phyloP scores from a whole-genome alignment of 1,140 invertebrate genomes.

The Dinoponera quadriceps region DNA sequence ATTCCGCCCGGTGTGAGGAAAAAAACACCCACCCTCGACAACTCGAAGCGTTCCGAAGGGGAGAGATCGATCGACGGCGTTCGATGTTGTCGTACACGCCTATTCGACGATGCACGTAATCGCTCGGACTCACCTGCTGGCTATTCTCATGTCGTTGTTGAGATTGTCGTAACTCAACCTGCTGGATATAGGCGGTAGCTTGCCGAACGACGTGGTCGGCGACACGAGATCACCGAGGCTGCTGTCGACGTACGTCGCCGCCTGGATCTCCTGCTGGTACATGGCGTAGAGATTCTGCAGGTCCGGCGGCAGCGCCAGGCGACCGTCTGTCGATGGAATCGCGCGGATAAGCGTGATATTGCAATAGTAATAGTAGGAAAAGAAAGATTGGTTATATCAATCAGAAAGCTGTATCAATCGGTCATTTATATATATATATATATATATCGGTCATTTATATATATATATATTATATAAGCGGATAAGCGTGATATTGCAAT shows the following conservation, averaged over 20 bases:
- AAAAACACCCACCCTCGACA: not conserved
- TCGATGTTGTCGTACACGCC: not conserved
- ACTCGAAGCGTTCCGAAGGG: not conserved
- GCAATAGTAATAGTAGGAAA: too few relatives aligned
- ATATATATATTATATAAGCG: too few relatives aligned
- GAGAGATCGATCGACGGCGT: not conserved
- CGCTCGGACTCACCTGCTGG: constrained; percentile 77
- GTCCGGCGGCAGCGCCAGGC: constrained; percentile 90
- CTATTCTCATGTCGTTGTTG: constrained; percentile 74
- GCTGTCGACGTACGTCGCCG: constrained; percentile 89
- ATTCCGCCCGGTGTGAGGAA: not conserved
- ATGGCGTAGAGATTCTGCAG: constrained; percentile 93
- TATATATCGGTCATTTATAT: too few relatives aligned
- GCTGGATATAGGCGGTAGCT: constrained; percentile 78
- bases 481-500: too few relatives aligned
- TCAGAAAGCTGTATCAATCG: too few relatives aligned
- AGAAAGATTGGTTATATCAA: too few relatives aligned
- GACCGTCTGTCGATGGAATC: constrained; percentile 86
- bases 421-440: too few relatives aligned
- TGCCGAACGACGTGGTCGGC: constrained; percentile 74
- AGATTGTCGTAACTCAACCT: constrained; percentile 75
- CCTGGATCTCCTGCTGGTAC: constrained; percentile 94
- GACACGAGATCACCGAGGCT: constrained; percentile 75
- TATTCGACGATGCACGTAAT: too few relatives aligned
- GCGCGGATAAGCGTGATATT: not conserved